These are phyloP conservation scores for Dicrostonyx torquatus DNA, from an alignment of 2,797 vertebrate genomes.

Conservation along the genomic window DNA sequence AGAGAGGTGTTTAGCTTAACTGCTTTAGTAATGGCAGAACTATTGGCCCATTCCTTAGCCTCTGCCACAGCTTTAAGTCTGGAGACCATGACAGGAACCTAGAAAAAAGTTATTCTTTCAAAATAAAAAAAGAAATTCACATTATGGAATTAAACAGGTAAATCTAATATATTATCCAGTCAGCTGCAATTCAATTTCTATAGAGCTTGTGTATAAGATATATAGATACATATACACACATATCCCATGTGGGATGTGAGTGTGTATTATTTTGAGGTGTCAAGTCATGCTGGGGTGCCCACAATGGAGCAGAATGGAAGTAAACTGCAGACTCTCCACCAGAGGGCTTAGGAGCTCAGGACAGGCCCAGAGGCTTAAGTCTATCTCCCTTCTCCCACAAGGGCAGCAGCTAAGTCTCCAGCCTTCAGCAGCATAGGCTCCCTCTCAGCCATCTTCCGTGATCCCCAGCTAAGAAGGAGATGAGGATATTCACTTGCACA, in stretches of 20 bases:
- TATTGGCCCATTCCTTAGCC: not conserved
- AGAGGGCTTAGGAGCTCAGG: not conserved
- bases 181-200: not conserved
- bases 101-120: not conserved
- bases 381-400: not conserved
- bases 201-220: not conserved
- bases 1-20: not conserved
- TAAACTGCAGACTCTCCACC: not conserved
- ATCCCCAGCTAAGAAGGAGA: not conserved
- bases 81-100: not conserved
- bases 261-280: not conserved
- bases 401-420: not conserved
- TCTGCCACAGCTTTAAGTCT: not conserved
- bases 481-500: not conserved
- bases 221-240: too few species aligned
- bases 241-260: not conserved
- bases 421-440: not conserved
- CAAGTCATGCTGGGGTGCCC: not conserved
- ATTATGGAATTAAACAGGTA: constrained; percentile 32
- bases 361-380: not conserved
- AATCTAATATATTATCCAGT: not conserved
- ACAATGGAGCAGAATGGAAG: too few species aligned
- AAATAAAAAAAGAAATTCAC: not conserved
- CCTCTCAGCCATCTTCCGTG: not conserved
- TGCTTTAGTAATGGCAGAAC: not conserved